Evolutionary conservation across 2,888 invertebrate genomes (phyloP).

Genomic region (Synergus laeviventris): DNA sequence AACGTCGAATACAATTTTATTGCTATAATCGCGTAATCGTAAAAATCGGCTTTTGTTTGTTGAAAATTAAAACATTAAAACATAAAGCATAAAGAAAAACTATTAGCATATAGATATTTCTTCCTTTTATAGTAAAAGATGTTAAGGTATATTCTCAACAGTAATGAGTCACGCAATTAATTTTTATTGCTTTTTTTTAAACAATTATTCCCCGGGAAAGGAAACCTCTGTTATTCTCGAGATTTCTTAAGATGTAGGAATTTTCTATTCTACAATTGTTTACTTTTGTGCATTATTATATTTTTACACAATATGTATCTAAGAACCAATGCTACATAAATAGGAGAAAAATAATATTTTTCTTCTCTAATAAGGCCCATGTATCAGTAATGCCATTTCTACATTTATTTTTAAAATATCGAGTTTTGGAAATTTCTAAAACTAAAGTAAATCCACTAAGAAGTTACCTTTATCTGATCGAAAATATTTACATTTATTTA

Average conservation of each 20-base stretch:
- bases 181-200: constrained; percentile 1
- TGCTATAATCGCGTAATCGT: background rate
- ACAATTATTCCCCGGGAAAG: background rate
- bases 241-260: background rate
- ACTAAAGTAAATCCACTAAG: too few species aligned
- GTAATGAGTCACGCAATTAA: background rate
- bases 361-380: too few species aligned
- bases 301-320: background rate
- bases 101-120: background rate
- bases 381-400: too few species aligned
- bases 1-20: background rate
- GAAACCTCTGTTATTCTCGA: background rate
- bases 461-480: too few species aligned
- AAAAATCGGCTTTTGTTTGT: background rate
- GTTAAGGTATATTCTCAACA: background rate
- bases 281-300: background rate
- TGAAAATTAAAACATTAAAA: too few species aligned
- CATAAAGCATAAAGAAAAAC: background rate
- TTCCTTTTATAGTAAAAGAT: background rate
- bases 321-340: background rate
- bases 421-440: too few species aligned
- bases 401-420: too few species aligned
- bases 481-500: too few species aligned
- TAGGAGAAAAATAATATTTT: background rate
- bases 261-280: background rate